These are phyloP conservation scores for Agelastica alni DNA, from an alignment of 2,888 invertebrate genomes.

Conservation along the genomic window DNA sequence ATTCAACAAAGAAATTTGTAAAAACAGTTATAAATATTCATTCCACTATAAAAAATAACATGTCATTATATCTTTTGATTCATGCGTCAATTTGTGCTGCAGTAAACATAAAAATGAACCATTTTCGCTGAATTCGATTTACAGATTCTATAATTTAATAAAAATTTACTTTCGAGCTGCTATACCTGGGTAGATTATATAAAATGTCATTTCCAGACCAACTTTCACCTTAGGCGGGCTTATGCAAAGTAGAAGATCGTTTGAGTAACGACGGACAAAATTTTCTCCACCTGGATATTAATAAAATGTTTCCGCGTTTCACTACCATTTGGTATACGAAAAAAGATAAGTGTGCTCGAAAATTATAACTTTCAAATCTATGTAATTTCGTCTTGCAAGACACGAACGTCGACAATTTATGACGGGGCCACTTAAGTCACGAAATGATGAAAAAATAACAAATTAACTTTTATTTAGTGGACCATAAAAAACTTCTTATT, in stretches of 20 bases:
- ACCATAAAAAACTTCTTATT: no score
- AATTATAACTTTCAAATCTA: background rate
- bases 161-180: conserved; percentile 13
- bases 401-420: no score
- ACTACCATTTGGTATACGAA: background rate
- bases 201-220: conserved; percentile 20
- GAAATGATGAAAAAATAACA: no score
- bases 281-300: conserved; percentile 19
- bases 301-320: conserved; percentile 13
- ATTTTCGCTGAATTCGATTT: conserved; percentile 9
- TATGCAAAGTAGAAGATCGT: conserved; percentile 19
- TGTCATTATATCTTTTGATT: no score
- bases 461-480: no score
- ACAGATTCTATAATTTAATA: conserved; percentile 22
- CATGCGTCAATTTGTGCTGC: no score
- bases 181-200: conserved; percentile 14
- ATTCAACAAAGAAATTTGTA: no score
- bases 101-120: conserved; percentile 4
- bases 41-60: no score
- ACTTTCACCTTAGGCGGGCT: conserved; percentile 18
- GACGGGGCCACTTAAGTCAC: no score
- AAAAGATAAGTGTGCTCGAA: background rate
- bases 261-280: conserved; percentile 13
- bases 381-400: background rate
- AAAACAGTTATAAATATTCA: no score